Base-by-base conservation (phyloP, 1,140 invertebrate genomes). In the Penaeus indicus region DNA sequence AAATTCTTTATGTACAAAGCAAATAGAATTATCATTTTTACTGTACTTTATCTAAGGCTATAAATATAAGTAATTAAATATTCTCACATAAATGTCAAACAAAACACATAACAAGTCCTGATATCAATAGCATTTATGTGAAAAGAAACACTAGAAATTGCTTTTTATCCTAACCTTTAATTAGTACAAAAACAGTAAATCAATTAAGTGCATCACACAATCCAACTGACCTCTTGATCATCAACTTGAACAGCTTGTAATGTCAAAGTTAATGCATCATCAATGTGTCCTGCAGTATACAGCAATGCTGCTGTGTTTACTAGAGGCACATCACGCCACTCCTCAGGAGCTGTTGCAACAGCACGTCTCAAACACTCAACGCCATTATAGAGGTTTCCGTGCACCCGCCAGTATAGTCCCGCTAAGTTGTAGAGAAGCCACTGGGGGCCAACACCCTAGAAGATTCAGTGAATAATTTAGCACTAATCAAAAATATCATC, bases 341-440 rank as follows among this genome's bases (percentile, higher is more conserved):
- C 93, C 22, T 92, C 92, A 0, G 94, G 94, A 22, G 94, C 94
- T 22, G 92, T 92, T 63, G 93, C 93, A 32, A 94, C 92, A 1
- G 95, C 94, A 60, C 94, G 92, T 63, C 95, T 93, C 16, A 96
- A 93, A 91, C 95, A 96, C 86, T 95, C 94, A n/a, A 95, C 91
- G 0, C 95, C 94, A 92, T 95, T 95, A 25, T 93, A 92, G 27
- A 94, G 93, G 90, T 95, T 95, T 8, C 94, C 94, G 11, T 94
- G 93, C 3, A 95, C 94, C 19, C 95, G 93, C 95, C 95, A 96
- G 91, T 96, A 95, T 4, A 96, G 92, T n/a, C 94, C 95, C 0
- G 95, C 94, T 67, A 96, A 92, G 22, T 94, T 94, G 47, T 94
- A 94, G 8, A 95, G 91, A 22, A 95, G 92, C 95, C 95, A 96